These are phyloP conservation scores for Andrena flavipes DNA, from an alignment of 2,888 invertebrate genomes.

Conservation along the genomic window DNA sequence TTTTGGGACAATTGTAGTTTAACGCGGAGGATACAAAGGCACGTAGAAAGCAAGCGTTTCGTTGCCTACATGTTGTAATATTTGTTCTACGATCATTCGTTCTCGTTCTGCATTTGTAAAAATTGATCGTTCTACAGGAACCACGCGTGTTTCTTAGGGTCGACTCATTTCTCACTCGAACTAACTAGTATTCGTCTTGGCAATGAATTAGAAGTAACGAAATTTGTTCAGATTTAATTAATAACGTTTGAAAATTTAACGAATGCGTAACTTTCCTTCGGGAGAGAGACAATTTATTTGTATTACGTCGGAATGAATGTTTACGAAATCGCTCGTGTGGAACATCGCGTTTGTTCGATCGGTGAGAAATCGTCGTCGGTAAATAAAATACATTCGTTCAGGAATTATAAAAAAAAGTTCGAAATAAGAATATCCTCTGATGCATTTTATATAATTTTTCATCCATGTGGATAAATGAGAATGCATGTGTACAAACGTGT, in stretches of 20 bases:
- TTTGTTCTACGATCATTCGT: conserved; percentile 32
- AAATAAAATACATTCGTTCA: conserved; percentile 8
- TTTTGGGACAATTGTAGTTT: conserved; percentile 38
- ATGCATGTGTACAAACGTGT: conserved; percentile 77
- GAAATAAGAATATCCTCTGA: conserved; percentile 7
- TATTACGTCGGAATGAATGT: not conserved
- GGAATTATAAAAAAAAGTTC: not conserved
- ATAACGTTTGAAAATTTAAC: not conserved
- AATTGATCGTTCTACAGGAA: conserved; percentile 17
- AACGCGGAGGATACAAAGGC: conserved; percentile 23
- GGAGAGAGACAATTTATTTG: not conserved
- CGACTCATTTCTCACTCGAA: conserved; percentile 13
- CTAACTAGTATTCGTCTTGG: not conserved
- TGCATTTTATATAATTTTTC: conserved; percentile 65
- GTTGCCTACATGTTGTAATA: conserved; percentile 25
- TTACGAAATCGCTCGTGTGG: conserved; percentile 4
- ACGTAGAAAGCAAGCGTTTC: not conserved
- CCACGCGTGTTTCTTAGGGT: not conserved
- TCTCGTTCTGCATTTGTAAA: conserved; percentile 45
- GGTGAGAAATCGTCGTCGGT: not conserved
- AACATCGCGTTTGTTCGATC: not conserved
- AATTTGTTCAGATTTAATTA: not conserved
- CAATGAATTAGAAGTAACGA: not conserved
- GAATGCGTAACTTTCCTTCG: not conserved
- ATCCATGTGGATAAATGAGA: conserved; percentile 60